Percentiles rank a stretch among this genome's conserved stretches.
Evolutionary conservation across 2,797 vertebrate genomes (phyloP).

Genomic region (Poecilia wingei): DNA sequence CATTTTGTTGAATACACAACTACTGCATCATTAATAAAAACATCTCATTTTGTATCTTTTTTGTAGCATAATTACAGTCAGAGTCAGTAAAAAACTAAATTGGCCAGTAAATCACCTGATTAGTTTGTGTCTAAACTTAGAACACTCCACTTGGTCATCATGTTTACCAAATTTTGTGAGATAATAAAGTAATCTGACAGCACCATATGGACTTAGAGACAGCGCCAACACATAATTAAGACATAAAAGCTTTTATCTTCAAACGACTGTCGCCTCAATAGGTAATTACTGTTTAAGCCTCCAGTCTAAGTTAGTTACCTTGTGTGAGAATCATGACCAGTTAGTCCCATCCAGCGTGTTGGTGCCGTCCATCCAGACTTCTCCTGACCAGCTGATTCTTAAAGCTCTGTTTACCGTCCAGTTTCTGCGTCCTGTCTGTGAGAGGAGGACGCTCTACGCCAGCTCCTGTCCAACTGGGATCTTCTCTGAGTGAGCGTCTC

Average conservation of each 20-base stretch:
- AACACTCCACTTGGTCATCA: not conserved
- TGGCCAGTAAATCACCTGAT: not conserved
- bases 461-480: constrained; percentile 48
- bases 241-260: constrained; percentile 1
- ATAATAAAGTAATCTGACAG: not conserved
- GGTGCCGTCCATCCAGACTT: constrained; percentile 44
- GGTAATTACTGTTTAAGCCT: constrained; percentile 45
- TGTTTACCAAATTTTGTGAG: not conserved
- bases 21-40: not conserved
- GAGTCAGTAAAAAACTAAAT: not conserved
- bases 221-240: not conserved
- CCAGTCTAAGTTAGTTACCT: constrained; percentile 66
- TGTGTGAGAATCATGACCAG: constrained; percentile 53
- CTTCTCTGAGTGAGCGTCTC: constrained; percentile 39
- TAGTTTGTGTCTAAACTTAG: not conserved
- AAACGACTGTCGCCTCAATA: constrained; percentile 3
- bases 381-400: constrained; percentile 2
- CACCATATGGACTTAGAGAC: not conserved
- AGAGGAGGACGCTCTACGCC: constrained; percentile 20
- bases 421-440: constrained; percentile 8
- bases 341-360: constrained; percentile 35
- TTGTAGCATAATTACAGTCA: not conserved
- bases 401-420: not conserved
- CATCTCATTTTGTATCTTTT: not conserved
- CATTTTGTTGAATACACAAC: not conserved